Evolutionary conservation across 2,797 vertebrate species (phyloP), one percentile per base, ranked within the genome.

Genomic region (Muscicapa striata): DNA sequence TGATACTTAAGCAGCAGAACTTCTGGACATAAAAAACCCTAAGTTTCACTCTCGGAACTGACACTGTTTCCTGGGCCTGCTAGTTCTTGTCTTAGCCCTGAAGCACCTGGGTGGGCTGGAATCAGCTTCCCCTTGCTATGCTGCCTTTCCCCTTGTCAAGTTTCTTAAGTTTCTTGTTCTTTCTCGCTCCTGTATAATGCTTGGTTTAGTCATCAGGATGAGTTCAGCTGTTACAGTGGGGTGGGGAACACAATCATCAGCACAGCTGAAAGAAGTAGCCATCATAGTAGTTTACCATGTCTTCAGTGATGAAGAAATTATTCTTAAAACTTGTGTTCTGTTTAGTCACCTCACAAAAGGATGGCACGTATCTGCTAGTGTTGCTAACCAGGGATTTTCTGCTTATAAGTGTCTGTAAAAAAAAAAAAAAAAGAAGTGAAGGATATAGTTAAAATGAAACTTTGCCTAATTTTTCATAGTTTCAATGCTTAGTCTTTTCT

Each of bases 21-120:
- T 0, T 0, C 7, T 6, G 9, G 15, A 6, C 6, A 2, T 11
- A n/a, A 58, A 64, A 38, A 0, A 0, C 0, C 19, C 1, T 20
- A 6, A 24, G 22, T 22, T 41, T 64, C 8, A 0, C 9, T 58
- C 1, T 43, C 5, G 2, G 20, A 43, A 24, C 36, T 55, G 48
- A 18, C 4, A 0, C 10, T 3, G 0, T 72, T 79, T 74, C 12
- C 19, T 23, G 40, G 23, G 38, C 15, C 8, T 58, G 1, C 14
- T 43, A 15, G 16, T 14, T 16, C 15, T 46, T 49, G 27, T 43
- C 32, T 26, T 30, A 15, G 29, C 15, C 8, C 30, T 32, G 41
- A 30, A 36, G 7, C 24, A n/a, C 11, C 6, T 4, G 38, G 1
- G 5, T 43, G 55, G 48, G 49, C 29, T 3, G 10, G 26, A 24